These are phyloP conservation scores for Himantopus leucocephalus DNA, from an alignment of 2,113 vertebrate genomes.

Conservation along the genomic window DNA sequence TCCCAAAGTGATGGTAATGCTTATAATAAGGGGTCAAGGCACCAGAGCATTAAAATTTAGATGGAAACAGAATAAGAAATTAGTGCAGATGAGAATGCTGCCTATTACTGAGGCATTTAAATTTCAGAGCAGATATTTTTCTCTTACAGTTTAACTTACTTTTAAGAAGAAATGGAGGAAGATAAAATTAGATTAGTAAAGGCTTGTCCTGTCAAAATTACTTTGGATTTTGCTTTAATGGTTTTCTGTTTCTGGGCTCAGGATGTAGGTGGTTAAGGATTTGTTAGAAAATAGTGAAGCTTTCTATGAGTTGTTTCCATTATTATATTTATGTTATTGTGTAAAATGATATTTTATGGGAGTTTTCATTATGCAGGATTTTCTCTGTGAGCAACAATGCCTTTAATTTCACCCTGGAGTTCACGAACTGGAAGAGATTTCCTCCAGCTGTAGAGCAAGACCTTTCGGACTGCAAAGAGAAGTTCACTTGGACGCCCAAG, in stretches of 20 bases:
- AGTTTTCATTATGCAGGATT: background rate
- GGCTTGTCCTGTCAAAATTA: background rate
- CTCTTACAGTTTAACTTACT: background rate
- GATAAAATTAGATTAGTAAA: background rate
- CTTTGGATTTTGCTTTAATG: background rate
- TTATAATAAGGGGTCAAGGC: background rate
- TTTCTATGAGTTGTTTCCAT: background rate
- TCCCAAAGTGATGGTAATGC: too few relatives aligned
- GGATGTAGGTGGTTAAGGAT: background rate
- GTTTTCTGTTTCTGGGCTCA: background rate
- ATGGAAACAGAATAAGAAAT: background rate
- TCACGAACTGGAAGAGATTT: slow-evolving; percentile 53
- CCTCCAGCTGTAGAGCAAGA: slow-evolving; percentile 7
- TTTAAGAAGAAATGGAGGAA: background rate
- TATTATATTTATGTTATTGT: background rate
- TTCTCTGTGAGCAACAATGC: background rate
- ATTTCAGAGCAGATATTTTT: background rate
- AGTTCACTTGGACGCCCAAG: slow-evolving; percentile 8
- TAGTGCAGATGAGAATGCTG: background rate
- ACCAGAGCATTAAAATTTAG: background rate
- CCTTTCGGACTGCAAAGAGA: slow-evolving; percentile 17
- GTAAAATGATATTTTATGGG: background rate
- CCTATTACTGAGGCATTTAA: background rate
- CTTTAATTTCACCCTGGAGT: slow-evolving; percentile 50
- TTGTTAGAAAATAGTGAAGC: background rate